These are phyloP conservation scores for Poeciliopsis presidionis DNA, from an alignment of 2,797 vertebrate species.

Conservation along the genomic window DNA sequence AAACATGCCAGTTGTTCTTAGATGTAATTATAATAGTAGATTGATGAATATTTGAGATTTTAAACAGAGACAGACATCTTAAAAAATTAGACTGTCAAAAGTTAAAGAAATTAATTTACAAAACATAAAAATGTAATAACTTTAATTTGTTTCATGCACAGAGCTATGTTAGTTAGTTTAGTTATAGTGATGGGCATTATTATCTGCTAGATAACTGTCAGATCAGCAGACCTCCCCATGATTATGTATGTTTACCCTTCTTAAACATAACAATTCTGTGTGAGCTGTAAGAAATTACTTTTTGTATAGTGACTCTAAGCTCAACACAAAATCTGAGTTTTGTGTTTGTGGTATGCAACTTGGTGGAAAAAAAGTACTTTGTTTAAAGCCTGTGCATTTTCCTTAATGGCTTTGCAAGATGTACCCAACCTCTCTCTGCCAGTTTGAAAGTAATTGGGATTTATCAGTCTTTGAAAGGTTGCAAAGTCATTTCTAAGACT, in stretches of 20 bases:
- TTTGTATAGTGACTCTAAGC: not conserved
- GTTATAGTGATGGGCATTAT: not conserved
- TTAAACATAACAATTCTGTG: not conserved
- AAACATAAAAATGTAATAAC: not conserved
- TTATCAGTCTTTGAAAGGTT: not conserved
- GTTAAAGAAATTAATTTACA: not conserved
- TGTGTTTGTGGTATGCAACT: not conserved
- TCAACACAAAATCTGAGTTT: not conserved
- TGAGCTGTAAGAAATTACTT: not conserved
- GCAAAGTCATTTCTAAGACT: not conserved
- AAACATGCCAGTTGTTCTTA: not conserved
- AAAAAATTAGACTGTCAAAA: not conserved
- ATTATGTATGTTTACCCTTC: not conserved
- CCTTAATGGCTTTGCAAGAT: not conserved
- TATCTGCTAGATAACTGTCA: not conserved
- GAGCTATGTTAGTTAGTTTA: not conserved
- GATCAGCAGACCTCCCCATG: not conserved
- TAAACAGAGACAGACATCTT: not conserved
- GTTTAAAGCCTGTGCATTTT: not conserved
- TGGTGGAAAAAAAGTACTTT: not conserved
- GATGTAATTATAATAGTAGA: not conserved
- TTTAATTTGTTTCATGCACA: not conserved
- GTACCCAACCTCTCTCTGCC: not conserved
- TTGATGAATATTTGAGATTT: not conserved
- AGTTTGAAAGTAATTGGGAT: not conserved